A percentile compares a stretch with the other conserved stretches of the same genome.
Evolutionary conservation across 2,888 invertebrate genomes (phyloP).

Genomic region (Drosophila ochracea): DNA sequence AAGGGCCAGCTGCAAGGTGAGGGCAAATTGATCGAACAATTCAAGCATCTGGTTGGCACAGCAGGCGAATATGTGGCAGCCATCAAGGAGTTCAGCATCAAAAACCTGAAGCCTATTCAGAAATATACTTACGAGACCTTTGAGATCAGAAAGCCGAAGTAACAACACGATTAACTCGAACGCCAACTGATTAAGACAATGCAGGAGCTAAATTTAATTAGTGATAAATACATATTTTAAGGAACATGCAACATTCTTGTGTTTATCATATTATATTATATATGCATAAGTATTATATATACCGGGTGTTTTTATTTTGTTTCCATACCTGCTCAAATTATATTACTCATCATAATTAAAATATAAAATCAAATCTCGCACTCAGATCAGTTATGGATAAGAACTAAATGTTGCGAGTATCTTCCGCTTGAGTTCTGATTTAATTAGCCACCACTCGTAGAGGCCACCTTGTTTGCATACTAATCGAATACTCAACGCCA

Average conservation of each 20-base stretch:
- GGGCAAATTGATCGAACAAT: conserved; percentile 59
- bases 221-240: not conserved
- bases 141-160: conserved; percentile 33
- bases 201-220: not conserved
- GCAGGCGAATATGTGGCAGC: conserved; percentile 61
- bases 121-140: conserved; percentile 55
- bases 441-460: not conserved
- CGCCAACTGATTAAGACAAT: not conserved
- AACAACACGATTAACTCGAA: not conserved
- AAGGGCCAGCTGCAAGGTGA: conserved; percentile 61
- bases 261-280: not conserved
- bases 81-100: conserved; percentile 59
- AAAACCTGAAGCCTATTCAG: conserved; percentile 50
- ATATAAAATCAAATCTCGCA: not conserved
- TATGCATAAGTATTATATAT: not conserved
- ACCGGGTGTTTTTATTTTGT: not conserved
- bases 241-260: not conserved
- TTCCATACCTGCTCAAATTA: not conserved
- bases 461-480: conserved; percentile 35
- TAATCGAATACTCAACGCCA: conserved; percentile 19
- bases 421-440: conserved; percentile 10
- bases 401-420: conserved; percentile 13
- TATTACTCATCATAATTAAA: not conserved
- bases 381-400: conserved; percentile 4
- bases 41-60: conserved; percentile 46